Conservation (phyloP, 2,797 vertebrate genomes). For the Allenopithecus nigroviridis region DNA sequence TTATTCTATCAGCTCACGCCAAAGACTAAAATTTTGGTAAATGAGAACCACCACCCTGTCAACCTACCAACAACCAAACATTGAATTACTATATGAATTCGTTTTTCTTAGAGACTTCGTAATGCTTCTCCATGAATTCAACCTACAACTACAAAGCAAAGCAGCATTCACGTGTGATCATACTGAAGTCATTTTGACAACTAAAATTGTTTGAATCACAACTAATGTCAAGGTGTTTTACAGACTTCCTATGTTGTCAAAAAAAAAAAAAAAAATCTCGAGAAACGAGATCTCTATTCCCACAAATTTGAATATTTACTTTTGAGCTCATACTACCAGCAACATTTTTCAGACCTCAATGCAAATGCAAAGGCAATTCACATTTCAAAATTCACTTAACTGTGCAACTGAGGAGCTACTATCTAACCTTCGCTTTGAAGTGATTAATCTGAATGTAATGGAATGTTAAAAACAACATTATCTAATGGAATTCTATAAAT, state of each 20-base stretch:
- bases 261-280: neutral
- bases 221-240: neutral
- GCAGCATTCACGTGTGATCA: neutral
- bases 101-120: neutral
- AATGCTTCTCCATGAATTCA: neutral
- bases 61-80: neutral
- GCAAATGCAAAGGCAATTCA: neutral
- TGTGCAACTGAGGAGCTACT: neutral
- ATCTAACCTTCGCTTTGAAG: neutral
- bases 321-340: neutral
- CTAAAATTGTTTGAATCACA: neutral
- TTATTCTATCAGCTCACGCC: neutral
- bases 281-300: neutral
- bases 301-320: neutral
- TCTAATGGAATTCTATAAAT: slow-evolving; percentile 21
- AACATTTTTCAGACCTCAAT: neutral
- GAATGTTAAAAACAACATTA: neutral
- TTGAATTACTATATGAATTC: neutral
- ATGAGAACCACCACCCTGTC: neutral
- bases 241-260: neutral
- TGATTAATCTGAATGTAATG: neutral
- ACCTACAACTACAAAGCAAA: slow-evolving; percentile 18
- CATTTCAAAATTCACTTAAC: slow-evolving; percentile 36
- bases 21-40: slow-evolving; percentile 6
- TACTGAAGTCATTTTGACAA: neutral